Conservation (phyloP, 2,888 invertebrate genomes). For the Eristalinus sepulchralis region DNA sequence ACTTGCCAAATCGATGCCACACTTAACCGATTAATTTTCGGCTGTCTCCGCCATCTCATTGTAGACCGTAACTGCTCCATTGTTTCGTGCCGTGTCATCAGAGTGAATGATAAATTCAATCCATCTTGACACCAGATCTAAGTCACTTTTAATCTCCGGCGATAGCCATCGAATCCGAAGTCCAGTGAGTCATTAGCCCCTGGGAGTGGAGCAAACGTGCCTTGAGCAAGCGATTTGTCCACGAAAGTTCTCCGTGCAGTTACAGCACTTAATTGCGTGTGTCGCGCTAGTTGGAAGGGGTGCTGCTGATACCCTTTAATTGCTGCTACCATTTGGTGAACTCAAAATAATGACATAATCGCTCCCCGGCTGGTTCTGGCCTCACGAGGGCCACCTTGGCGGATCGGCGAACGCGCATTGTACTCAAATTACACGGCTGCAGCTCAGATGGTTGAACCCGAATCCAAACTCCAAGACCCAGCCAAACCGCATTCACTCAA, state of each 20-base stretch:
- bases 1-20: not conserved
- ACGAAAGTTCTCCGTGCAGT: conserved; percentile 38
- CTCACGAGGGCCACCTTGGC: conserved; percentile 34
- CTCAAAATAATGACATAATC: conserved; percentile 1
- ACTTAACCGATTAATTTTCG: not conserved
- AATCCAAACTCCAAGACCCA: conserved; percentile 49
- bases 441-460: conserved; percentile 59
- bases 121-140: not conserved
- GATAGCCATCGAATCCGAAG: not conserved
- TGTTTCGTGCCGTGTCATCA: not conserved
- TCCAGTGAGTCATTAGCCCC: conserved; percentile 1
- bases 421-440: conserved; percentile 40
- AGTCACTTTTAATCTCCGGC: not conserved
- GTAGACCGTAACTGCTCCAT: not conserved
- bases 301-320: conserved; percentile 32
- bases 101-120: not conserved
- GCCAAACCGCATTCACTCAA: conserved; percentile 18
- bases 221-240: not conserved
- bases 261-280: conserved; percentile 44
- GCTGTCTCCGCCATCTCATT: not conserved
- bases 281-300: conserved; percentile 22
- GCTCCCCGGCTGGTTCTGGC: conserved; percentile 1
- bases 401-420: conserved; percentile 3
- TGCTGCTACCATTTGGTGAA: conserved; percentile 35
- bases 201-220: not conserved